Base-by-base conservation (phyloP, 2,888 invertebrate genomes). In the Entomobrya multifasciata region DNA sequence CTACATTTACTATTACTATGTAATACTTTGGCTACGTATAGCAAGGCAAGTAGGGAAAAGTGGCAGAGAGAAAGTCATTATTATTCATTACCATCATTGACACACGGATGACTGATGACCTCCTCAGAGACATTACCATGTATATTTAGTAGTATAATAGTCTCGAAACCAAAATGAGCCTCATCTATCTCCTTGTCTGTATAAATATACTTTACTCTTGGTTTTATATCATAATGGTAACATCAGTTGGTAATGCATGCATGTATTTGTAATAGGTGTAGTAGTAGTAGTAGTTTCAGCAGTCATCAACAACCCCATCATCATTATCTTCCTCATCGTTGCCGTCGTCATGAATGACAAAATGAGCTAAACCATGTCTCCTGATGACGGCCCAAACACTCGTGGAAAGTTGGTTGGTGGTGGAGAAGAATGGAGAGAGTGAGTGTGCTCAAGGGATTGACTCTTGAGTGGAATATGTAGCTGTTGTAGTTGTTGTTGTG, bases 21-120 rank as follows among this genome's bases (percentile, higher is more conserved):
- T n/a, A n/a, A n/a, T n/a, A n/a, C n/a, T n/a, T n/a, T n/a, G n/a
- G n/a, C n/a, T n/a, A n/a, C n/a, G n/a, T n/a, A n/a, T n/a, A n/a
- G n/a, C n/a, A n/a, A n/a, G n/a, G n/a, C n/a, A n/a, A 22, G 20
- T 44, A 22, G 67, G 44, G 22, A 47, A 67, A 52, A 55, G 30
- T 55, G 6, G 74, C 20, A 52, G 27, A 52, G 52, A 52, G 72
- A 85, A 78, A 78, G 85, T 78, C 85, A 85, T 85, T 85, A 77
- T 85, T 85, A 85, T 85, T 85, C 85, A 85, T 85, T 85, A 85
- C 36, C 77, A 78, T n/a, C n/a, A n/a, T 78, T 85, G 85, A 85
- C 85, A 78, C 60, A 20, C 44, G 85, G 85, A 85, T 85, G 85
- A 85, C 85, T 85, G 85, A 85, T 85, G 85, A 85, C 85, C 85